Evolutionary conservation across 2,113 vertebrate genomes (phyloP).

Genomic region (Mustelus asterias): DNA sequence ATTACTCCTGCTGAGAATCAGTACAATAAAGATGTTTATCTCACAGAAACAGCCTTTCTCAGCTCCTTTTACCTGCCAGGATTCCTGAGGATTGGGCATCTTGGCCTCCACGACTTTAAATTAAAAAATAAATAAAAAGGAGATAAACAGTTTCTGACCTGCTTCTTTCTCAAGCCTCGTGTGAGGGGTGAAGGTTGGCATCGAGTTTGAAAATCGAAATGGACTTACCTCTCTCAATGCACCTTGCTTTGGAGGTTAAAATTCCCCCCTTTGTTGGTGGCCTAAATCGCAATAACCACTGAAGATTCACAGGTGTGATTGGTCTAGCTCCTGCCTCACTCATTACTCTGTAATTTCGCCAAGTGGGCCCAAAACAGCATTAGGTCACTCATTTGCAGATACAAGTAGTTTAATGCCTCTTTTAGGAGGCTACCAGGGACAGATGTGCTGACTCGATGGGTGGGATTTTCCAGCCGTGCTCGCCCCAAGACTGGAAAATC

Average conservation of each 20-base stretch:
- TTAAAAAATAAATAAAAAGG: no score
- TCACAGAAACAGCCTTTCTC: neutral
- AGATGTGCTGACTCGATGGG: neutral
- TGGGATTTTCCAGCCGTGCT: no score
- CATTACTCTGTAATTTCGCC: neutral
- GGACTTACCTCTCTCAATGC: neutral
- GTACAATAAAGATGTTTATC: neutral
- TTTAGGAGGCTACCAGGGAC: neutral
- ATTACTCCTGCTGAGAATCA: neutral
- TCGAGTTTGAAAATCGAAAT: neutral
- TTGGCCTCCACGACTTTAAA: neutral
- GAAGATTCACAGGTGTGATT: neutral
- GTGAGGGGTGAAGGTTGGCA: neutral
- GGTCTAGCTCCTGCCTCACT: neutral
- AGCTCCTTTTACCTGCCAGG: neutral
- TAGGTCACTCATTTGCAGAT: neutral
- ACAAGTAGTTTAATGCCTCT: neutral
- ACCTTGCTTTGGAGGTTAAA: neutral
- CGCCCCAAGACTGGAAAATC: no score
- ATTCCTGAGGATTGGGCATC: neutral
- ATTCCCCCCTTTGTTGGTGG: neutral
- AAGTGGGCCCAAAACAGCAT: neutral
- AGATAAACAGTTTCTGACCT: neutral
- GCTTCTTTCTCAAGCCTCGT: neutral
- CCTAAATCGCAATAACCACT: neutral